These are phyloP conservation scores for Cybosia mesomella DNA, from an alignment of 2,888 invertebrate genomes.

Conservation along the genomic window DNA sequence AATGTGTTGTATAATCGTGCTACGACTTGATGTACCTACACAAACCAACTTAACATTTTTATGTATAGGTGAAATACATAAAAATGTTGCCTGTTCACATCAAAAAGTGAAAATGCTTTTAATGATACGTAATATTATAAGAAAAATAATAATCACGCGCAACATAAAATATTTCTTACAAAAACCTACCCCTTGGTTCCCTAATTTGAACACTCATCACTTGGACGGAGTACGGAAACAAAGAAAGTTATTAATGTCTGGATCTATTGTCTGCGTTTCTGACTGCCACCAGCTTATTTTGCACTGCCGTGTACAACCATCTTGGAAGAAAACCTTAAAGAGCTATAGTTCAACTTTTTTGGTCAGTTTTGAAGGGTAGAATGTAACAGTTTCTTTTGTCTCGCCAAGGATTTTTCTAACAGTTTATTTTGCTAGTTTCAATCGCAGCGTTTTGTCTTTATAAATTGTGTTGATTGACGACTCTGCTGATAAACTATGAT, in stretches of 20 bases:
- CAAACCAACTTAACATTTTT: too few species aligned
- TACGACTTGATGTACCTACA: too few species aligned
- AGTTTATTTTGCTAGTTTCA: constrained; percentile 68
- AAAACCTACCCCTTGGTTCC: constrained; percentile 48
- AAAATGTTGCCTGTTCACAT: not conserved
- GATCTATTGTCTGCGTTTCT: constrained; percentile 78
- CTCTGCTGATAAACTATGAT: constrained; percentile 38
- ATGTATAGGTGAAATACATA: too few species aligned
- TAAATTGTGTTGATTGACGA: constrained; percentile 66
- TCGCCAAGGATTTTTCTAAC: constrained; percentile 68
- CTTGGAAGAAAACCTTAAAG: constrained; percentile 40
- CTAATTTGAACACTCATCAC: constrained; percentile 62
- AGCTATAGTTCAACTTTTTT: constrained; percentile 55
- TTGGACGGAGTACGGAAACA: constrained; percentile 71
- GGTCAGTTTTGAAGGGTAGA: constrained; percentile 70
- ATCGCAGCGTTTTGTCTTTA: constrained; percentile 66
- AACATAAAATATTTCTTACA: constrained; percentile 50
- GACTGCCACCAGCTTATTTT: constrained; percentile 62
- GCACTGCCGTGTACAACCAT: constrained; percentile 54
- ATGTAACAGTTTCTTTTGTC: constrained; percentile 77
- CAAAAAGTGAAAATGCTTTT: not conserved
- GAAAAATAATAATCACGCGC: constrained; percentile 41
- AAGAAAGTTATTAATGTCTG: constrained; percentile 85
- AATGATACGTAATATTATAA: constrained; percentile 1
- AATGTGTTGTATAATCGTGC: too few species aligned